phyloP scores from a whole-genome alignment of 2,113 vertebrate genomes.

The Elanoides forficatus region DNA sequence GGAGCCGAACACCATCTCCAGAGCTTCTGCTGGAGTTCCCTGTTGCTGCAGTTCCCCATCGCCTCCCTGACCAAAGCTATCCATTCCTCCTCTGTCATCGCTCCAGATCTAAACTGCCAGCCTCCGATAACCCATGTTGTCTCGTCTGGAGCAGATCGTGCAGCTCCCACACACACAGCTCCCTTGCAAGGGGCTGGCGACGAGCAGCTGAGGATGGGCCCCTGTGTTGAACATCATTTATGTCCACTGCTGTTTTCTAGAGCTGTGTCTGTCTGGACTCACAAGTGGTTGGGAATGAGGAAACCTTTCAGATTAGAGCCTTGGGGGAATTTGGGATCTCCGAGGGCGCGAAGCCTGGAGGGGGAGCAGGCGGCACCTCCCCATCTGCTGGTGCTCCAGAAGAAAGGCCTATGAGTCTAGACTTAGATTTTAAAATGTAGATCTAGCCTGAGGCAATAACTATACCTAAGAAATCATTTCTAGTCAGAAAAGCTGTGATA shows the following conservation, averaged over 20 bases:
- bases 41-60: background rate
- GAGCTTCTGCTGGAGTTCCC: background rate
- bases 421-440: background rate
- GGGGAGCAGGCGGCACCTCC: background rate
- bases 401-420: background rate
- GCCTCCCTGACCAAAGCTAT: background rate
- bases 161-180: fast-evolving
- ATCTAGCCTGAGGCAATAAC: background rate
- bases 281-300: background rate
- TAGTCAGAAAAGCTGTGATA: background rate
- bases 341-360: background rate
- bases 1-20: background rate
- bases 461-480: background rate
- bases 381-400: background rate
- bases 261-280: fast-evolving
- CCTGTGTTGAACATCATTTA: background rate
- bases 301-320: background rate
- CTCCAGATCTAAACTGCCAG: background rate
- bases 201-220: too few relatives aligned
- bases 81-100: background rate
- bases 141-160: background rate
- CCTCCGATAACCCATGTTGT: fast-evolving
- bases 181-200: background rate
- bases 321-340: background rate
- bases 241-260: background rate